These are phyloP conservation scores for Caracal caracal DNA, from an alignment of 2,113 vertebrate species.

Conservation along the genomic window DNA sequence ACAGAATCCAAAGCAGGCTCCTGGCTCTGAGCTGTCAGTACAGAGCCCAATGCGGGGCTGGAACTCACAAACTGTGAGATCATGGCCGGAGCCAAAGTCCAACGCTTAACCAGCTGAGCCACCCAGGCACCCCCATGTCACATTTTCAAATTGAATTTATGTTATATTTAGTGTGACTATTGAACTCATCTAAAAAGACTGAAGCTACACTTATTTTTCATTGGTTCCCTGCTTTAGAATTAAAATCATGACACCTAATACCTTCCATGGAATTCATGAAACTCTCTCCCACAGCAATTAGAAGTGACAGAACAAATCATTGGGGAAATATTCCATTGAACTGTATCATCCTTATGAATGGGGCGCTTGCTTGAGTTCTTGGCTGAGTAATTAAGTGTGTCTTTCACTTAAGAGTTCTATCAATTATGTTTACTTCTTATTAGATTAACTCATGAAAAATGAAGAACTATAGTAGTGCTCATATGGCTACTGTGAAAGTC, in stretches of 20 bases:
- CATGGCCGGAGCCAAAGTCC: too few relatives aligned
- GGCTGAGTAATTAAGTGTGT: slow-evolving; percentile 58
- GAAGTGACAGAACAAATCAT: slow-evolving; percentile 32
- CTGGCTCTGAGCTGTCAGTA: too few relatives aligned
- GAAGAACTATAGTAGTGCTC: neutral
- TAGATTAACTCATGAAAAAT: slow-evolving; percentile 55
- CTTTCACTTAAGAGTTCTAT: slow-evolving; percentile 53
- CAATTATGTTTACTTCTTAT: slow-evolving; percentile 52
- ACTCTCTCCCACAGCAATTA: neutral
- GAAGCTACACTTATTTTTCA: slow-evolving; percentile 25
- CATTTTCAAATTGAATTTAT: slow-evolving; percentile 7
- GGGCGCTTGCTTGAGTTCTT: neutral
- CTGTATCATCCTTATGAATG: slow-evolving; percentile 40
- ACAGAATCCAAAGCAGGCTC: too few relatives aligned
- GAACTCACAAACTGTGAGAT: too few relatives aligned
- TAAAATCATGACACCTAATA: neutral
- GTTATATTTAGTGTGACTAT: neutral
- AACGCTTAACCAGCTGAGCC: too few relatives aligned
- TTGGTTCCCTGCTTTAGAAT: neutral
- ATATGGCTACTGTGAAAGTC: neutral
- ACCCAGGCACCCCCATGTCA: neutral
- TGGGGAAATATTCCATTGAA: neutral
- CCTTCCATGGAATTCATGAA: neutral
- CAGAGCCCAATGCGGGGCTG: too few relatives aligned
- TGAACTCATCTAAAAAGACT: neutral